Conservation (phyloP, 2,888 invertebrate species). For the Lottia gigantea region DNA sequence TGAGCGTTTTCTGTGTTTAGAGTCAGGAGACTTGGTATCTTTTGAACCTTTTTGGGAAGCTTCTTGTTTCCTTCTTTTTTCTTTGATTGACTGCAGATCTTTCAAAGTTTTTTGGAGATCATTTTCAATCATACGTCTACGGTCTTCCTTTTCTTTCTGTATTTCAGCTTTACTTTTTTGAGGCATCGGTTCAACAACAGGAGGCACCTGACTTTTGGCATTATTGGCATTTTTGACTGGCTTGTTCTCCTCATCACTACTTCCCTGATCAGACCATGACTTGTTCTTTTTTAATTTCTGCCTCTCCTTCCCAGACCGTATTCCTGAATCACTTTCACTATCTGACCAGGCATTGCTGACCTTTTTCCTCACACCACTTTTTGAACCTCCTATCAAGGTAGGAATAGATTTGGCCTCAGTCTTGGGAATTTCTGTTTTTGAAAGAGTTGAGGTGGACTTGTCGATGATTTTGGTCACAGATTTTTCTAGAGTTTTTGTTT, state of each 20-base stretch:
- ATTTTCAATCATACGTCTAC: neutral
- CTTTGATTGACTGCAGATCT: neutral
- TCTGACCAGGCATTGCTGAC: neutral
- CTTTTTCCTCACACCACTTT: neutral
- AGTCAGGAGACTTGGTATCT: neutral
- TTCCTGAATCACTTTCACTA: neutral
- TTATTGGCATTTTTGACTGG: slow-evolving; percentile 12
- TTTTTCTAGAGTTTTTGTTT: neutral
- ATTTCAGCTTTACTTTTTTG: slow-evolving; percentile 2
- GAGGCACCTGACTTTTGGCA: slow-evolving; percentile 3
- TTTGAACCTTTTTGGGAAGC: slow-evolving; percentile 4
- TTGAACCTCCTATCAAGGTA: neutral
- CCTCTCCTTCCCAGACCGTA: neutral
- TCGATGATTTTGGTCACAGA: neutral
- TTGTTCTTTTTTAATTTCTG: neutral
- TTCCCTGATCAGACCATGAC: slow-evolving; percentile 22
- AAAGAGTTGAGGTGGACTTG: neutral
- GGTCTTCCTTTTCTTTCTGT: slow-evolving; percentile 15
- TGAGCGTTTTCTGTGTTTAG: neutral
- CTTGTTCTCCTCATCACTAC: slow-evolving; percentile 20
- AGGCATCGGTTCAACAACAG: neutral
- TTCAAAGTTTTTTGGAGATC: slow-evolving; percentile 4
- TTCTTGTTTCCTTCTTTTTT: slow-evolving; percentile 4
- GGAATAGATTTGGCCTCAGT: neutral
- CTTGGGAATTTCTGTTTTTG: neutral